phyloP scores from a whole-genome alignment of 2,797 vertebrate species.

The Micropoecilia bifurca region DNA sequence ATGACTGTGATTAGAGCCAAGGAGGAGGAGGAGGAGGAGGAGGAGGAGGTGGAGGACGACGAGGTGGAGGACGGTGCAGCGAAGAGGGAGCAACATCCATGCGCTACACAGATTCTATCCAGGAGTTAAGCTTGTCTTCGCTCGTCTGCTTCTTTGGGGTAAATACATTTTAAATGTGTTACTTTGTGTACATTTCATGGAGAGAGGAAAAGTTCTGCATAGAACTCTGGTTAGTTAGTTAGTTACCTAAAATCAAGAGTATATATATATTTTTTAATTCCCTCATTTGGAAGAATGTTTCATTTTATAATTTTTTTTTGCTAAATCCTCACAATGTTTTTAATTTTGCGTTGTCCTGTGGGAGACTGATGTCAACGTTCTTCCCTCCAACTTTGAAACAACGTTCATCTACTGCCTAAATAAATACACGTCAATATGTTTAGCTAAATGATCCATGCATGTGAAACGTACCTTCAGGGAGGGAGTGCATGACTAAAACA shows the following conservation, averaged over 20 bases:
- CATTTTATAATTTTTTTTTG: neutral
- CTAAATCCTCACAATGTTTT: neutral
- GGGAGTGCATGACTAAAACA: neutral
- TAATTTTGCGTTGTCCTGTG: no score
- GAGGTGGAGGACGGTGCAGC: slow-evolving; percentile 41
- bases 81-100: slow-evolving; percentile 30
- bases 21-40: slow-evolving; percentile 8
- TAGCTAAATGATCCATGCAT: neutral
- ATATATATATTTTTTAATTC: neutral
- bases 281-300: neutral
- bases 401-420: neutral
- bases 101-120: slow-evolving; percentile 40
- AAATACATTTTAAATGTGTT: slow-evolving; percentile 41
- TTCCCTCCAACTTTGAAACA: neutral
- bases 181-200: slow-evolving; percentile 2
- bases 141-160: slow-evolving; percentile 48
- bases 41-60: slow-evolving; percentile 34
- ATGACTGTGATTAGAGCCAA: slow-evolving; percentile 78
- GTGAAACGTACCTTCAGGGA: neutral
- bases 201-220: neutral
- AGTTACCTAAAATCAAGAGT: neutral
- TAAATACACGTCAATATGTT: no score
- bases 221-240: neutral
- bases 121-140: slow-evolving; percentile 13
- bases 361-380: neutral